Evolutionary conservation across 2,113 vertebrate species (phyloP).

Genomic region (Jaculus jaculus): DNA sequence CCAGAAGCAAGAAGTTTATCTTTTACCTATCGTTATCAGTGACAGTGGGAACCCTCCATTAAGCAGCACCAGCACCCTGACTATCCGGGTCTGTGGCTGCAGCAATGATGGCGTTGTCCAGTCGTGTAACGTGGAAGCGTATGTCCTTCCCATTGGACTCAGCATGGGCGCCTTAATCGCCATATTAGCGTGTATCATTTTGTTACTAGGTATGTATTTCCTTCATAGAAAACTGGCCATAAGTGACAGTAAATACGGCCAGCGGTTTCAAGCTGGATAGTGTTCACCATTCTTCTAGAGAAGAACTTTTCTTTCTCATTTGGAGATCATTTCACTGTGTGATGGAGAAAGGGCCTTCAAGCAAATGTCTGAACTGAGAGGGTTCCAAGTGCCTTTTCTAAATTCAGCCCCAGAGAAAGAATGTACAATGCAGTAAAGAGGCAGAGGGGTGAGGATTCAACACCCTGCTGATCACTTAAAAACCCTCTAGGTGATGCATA

Average conservation of each 20-base stretch:
- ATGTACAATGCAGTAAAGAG: accelerated
- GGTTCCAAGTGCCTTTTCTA: neutral
- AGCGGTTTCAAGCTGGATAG: neutral
- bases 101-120: constrained; percentile 94
- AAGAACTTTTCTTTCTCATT: neutral
- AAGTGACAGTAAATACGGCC: neutral
- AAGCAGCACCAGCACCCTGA: constrained; percentile 98
- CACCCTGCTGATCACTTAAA: neutral
- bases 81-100: constrained; percentile 97
- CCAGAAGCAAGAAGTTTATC: constrained; percentile 97
- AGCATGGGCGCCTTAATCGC: constrained; percentile 99
- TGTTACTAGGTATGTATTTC: constrained; percentile 92
- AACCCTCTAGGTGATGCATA: neutral
- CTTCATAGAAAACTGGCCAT: neutral
- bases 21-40: constrained; percentile 95
- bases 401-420: neutral
- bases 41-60: constrained; percentile 96
- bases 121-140: constrained; percentile 97
- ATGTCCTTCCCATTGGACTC: constrained; percentile 97
- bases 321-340: neutral
- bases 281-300: neutral
- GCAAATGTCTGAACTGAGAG: neutral
- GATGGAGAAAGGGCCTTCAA: neutral
- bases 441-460: neutral
- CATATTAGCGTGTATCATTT: constrained; percentile 96